These are phyloP conservation scores for Cacoxenus indagator DNA, from an alignment of 2,888 invertebrate genomes.

Conservation along the genomic window DNA sequence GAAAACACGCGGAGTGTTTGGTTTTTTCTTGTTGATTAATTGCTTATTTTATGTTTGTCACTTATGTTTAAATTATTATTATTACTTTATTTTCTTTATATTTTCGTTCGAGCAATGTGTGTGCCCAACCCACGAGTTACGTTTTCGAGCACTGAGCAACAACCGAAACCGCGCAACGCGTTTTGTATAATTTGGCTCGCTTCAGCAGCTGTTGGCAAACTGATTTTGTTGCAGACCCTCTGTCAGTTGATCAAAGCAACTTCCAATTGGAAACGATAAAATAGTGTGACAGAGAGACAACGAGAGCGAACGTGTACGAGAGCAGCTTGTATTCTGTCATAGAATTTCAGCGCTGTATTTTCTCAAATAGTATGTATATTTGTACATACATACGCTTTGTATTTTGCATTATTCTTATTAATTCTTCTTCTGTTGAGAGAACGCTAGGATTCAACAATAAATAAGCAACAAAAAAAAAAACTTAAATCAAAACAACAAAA, in stretches of 20 bases:
- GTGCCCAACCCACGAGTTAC: too few relatives aligned
- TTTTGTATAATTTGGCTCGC: neutral
- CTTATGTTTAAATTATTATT: too few relatives aligned
- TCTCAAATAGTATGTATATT: neutral
- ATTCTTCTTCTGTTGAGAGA: neutral
- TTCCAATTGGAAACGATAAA: neutral
- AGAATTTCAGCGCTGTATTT: too few relatives aligned
- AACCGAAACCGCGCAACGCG: neutral
- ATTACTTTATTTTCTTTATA: neutral
- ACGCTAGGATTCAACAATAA: neutral
- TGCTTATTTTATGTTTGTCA: too few relatives aligned
- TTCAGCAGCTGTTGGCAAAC: neutral
- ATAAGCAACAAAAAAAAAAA: neutral
- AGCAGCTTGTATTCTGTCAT: neutral
- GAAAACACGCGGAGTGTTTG: too few relatives aligned
- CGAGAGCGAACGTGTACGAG: neutral
- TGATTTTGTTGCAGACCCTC: neutral
- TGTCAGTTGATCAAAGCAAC: neutral
- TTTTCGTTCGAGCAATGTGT: too few relatives aligned
- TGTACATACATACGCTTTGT: neutral
- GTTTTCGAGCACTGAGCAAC: neutral
- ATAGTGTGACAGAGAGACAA: neutral
- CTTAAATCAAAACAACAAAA: neutral
- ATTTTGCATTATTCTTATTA: neutral
- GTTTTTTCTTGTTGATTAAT: too few relatives aligned